Evolutionary conservation across 2,888 invertebrate species (phyloP).

Genomic region (Cephus pygmeus): DNA sequence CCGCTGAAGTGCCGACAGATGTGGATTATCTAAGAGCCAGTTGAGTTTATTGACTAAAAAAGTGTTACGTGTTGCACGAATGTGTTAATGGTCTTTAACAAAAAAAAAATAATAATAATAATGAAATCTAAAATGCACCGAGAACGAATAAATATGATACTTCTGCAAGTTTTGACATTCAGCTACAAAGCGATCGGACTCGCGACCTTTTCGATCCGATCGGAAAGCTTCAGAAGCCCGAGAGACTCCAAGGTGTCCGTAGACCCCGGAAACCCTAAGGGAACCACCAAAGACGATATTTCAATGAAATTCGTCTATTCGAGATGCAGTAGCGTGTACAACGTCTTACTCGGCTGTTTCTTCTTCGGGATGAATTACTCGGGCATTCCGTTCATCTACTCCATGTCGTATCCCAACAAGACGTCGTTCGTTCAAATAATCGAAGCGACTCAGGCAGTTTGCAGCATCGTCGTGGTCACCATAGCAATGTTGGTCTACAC

Average conservation of each 20-base stretch:
- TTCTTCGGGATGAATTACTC: conserved; percentile 2
- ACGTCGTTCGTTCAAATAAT: conserved; percentile 15
- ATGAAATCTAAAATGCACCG: neutral
- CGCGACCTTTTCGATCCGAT: neutral
- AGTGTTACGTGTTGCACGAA: neutral
- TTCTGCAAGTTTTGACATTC: neutral
- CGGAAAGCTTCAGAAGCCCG: neutral
- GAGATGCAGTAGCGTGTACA: conserved; percentile 26
- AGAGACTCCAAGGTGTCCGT: neutral
- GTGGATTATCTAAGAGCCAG: too few species aligned
- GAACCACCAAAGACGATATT: neutral
- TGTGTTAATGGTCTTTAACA: neutral
- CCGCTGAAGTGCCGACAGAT: neutral
- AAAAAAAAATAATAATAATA: neutral
- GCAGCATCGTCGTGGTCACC: conserved; percentile 14
- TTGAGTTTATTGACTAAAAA: neutral
- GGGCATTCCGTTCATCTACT: conserved; percentile 6
- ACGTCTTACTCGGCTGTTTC: conserved; percentile 18
- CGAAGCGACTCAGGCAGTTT: conserved; percentile 17
- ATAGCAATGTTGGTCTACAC: conserved; percentile 19
- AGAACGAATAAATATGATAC: neutral
- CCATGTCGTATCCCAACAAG: conserved; percentile 10
- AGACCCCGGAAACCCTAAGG: neutral
- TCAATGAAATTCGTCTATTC: conserved; percentile 20
- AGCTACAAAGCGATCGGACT: neutral